Conservation (phyloP, 1,140 invertebrate species). For the Drosophila kanapiae region DNA sequence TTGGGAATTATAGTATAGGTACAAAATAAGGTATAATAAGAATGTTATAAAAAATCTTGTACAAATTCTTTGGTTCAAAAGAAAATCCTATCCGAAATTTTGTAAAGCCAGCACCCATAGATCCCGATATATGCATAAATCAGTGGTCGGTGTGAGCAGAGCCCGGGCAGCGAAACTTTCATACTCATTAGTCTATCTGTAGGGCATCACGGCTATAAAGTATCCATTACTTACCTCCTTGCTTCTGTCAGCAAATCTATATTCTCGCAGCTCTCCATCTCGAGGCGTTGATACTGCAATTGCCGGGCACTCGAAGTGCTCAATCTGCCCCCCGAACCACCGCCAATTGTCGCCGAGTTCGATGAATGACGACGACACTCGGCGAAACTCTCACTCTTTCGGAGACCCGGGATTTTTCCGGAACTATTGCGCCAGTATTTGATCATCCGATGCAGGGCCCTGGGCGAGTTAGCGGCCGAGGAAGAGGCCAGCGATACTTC, state of each 20-base stretch:
- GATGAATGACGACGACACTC: slow-evolving; percentile 68
- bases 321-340: slow-evolving; percentile 21
- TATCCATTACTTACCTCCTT: slow-evolving; percentile 60
- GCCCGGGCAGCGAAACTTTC: too few relatives aligned
- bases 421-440: slow-evolving; percentile 81
- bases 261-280: slow-evolving; percentile 76
- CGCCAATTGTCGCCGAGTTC: slow-evolving; percentile 10
- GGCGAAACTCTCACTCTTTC: slow-evolving; percentile 77
- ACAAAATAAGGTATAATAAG: neutral
- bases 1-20: neutral
- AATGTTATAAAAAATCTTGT: neutral
- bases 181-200: too few relatives aligned
- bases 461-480: slow-evolving; percentile 47
- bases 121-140: neutral
- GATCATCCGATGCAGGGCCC: slow-evolving; percentile 67
- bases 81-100: neutral
- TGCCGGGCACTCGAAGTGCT: slow-evolving; percentile 47
- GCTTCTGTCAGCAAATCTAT: slow-evolving; percentile 62
- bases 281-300: slow-evolving; percentile 71
- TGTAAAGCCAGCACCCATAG: neutral
- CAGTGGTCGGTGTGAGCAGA: too few relatives aligned
- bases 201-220: neutral
- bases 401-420: slow-evolving; percentile 62
- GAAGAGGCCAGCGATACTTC: slow-evolving; percentile 22
- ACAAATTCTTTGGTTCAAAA: neutral